Evolutionary conservation across 1,140 invertebrate genomes (phyloP).

Genomic region (Dermatophagoides farinae): DNA sequence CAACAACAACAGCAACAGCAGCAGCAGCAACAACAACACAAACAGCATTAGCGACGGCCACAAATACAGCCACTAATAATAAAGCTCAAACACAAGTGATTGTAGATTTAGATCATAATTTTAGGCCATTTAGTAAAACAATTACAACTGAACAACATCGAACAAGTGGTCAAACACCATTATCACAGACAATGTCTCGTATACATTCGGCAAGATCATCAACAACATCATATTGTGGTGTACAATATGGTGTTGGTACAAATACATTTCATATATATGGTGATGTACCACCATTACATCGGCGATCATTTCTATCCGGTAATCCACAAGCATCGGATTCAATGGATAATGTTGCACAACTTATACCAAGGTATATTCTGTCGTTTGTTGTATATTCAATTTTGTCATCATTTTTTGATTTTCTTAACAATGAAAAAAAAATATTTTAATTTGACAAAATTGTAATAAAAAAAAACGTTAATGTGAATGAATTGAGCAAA

Average conservation of each 20-base stretch:
- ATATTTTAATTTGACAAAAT: neutral
- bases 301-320: slow-evolving; percentile 21
- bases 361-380: slow-evolving; percentile 56
- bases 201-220: neutral
- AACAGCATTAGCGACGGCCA: neutral
- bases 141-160: neutral
- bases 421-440: neutral
- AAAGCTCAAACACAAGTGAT: neutral
- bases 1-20: no score
- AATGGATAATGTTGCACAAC: slow-evolving; percentile 68
- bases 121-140: neutral
- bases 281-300: slow-evolving; percentile 21
- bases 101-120: neutral
- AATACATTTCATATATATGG: slow-evolving; percentile 5
- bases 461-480: no score
- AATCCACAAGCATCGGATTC: slow-evolving; percentile 38
- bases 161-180: neutral
- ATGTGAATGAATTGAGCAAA: no score
- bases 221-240: slow-evolving; percentile 6
- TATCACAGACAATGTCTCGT: neutral
- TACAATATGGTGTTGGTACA: neutral
- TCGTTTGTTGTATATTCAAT: slow-evolving; percentile 28
- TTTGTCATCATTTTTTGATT: neutral
- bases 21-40: neutral
- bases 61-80: neutral